Percentiles rank a stretch among this genome's conserved stretches.
phyloP scores from a whole-genome alignment of 1,140 invertebrate genomes.

The Musca domestica region DNA sequence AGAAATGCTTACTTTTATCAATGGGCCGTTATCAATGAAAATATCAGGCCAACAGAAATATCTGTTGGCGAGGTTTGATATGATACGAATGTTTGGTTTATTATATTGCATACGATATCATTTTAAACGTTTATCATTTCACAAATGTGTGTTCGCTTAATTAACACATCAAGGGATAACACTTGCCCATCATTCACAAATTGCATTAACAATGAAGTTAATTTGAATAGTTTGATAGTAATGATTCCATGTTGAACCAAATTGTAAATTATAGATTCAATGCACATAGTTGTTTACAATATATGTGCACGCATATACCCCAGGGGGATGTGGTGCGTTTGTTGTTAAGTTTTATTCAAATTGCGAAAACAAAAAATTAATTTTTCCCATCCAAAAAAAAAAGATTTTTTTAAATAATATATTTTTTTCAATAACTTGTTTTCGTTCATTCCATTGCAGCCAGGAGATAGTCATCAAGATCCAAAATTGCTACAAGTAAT shows the following conservation, averaged over 20 bases:
- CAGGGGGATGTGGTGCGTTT: too few relatives aligned
- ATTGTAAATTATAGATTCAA: too few relatives aligned
- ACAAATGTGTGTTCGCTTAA: background rate
- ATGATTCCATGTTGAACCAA: too few relatives aligned
- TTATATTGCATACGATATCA: background rate
- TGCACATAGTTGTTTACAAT: background rate
- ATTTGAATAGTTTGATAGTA: too few relatives aligned
- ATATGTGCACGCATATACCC: too few relatives aligned
- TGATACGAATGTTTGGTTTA: background rate
- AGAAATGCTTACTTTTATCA: slow-evolving; percentile 8
- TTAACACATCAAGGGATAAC: slow-evolving; percentile 1
- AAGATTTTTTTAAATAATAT: background rate
- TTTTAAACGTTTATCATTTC: background rate
- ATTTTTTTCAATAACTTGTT: background rate
- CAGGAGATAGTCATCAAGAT: slow-evolving; percentile 62
- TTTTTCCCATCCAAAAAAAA: too few relatives aligned
- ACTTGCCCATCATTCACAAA: too few relatives aligned
- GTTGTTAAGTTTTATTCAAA: too few relatives aligned
- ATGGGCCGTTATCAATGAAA: slow-evolving; percentile 7
- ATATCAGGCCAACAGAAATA: slow-evolving; percentile 8
- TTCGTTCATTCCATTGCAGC: background rate
- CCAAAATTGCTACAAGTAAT: slow-evolving; percentile 78
- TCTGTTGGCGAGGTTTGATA: background rate
- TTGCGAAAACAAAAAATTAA: too few relatives aligned
- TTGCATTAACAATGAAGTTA: too few relatives aligned